Evolutionary conservation across 1,140 invertebrate genomes (phyloP), one percentile per base, ranked within the genome.

Genomic region (Brachionus plicatilis): DNA sequence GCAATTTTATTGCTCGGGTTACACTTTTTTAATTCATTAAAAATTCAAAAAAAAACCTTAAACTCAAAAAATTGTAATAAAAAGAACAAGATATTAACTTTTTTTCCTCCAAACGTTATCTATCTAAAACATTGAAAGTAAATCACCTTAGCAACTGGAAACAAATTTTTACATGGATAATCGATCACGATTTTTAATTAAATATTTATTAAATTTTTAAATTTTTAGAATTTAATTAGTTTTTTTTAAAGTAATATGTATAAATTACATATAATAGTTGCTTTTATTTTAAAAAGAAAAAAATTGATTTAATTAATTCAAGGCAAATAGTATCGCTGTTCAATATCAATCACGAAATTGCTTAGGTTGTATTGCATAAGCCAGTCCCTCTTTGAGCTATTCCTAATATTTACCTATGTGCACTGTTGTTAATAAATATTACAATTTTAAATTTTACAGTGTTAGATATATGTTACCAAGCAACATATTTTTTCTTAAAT

Each of bases 371-470:
- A 60, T 60, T 60, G 17, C 53, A 20, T 20, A 60, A 60, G 1
- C 20, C 53, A 60, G 53, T 60, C 53, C 53, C 53, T 60, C 20
- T 24, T 24, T 60, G 17, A 60, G 8, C 37, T 5, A 72, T 6
- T 72, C 41, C 17, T 33, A 72, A 72, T 72, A 72, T 72, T 72
- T 72, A 72, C 41, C 41, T 72, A 41, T 43, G 53, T 20, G 53
- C 33, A 72, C 68, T 72, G 68, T 72, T 17, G 68, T 72, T 72
- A 72, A 43, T 43, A 72, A 72, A 72, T 72, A 72, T 8, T 72
- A 41, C 37, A 72, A 72, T 72, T 72, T 45, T 2, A 72, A 43
- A 43, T 17, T 68, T 14, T 29, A 41, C n/a, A 24, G 29, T 41
- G 29, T 72, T 72, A 72, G 33, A 72, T 72, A 33, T 70, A 33